These are phyloP conservation scores for Ylistrum balloti DNA, from an alignment of 1,140 invertebrate genomes.

Conservation along the genomic window DNA sequence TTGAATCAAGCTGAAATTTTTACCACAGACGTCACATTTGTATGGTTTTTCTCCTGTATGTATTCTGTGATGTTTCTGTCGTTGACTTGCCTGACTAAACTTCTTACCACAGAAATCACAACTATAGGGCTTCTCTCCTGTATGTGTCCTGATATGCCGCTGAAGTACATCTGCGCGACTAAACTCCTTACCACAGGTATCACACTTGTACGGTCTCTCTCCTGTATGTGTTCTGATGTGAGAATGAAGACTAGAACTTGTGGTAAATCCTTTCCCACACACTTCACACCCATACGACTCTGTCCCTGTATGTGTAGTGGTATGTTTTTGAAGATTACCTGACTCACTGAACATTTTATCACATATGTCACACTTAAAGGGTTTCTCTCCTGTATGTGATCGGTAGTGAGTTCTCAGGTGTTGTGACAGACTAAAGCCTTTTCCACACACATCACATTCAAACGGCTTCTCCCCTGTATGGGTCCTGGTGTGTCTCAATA, in stretches of 20 bases:
- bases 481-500: background rate
- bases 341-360: background rate
- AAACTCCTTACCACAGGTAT: slow-evolving; percentile 53
- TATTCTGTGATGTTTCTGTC: slow-evolving; percentile 89
- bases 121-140: slow-evolving; percentile 70
- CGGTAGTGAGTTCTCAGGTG: background rate
- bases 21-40: slow-evolving; percentile 85
- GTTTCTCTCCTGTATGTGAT: slow-evolving; percentile 24
- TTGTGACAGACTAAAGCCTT: background rate
- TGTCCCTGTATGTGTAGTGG: background rate
- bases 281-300: background rate
- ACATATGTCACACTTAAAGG: slow-evolving; percentile 36
- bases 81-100: slow-evolving; percentile 94
- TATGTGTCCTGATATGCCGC: slow-evolving; percentile 64
- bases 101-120: slow-evolving; percentile 92
- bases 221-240: slow-evolving; percentile 58
- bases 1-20: slow-evolving; percentile 45
- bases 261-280: slow-evolving; percentile 50
- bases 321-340: background rate
- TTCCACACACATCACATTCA: background rate
- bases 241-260: slow-evolving; percentile 42
- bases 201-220: slow-evolving; percentile 58
- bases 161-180: slow-evolving; percentile 42
- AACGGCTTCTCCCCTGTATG: background rate
- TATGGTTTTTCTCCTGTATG: slow-evolving; percentile 93